Base-by-base conservation (phyloP, 2,888 invertebrate genomes). In the Dione juno region DNA sequence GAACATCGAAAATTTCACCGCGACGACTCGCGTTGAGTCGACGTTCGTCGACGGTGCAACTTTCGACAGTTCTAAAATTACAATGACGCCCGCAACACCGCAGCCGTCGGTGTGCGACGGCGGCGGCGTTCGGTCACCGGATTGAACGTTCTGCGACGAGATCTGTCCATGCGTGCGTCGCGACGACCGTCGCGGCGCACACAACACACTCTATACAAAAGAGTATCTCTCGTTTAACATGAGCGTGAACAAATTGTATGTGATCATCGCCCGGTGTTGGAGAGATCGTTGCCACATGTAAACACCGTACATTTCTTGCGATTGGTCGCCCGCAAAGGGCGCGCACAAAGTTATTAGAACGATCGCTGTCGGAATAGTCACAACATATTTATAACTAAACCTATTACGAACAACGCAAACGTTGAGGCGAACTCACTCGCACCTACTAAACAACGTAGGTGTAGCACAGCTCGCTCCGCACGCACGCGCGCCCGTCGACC, bases 191-290 rank as follows among this genome's bases (percentile, higher is more conserved):
- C 28, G 54, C n/a, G 8, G 6, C 54, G 10, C 19, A 35, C 54
- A n/a, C 28, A 54, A 21, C 41, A n/a, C 57, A 37, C 57, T n/a
- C 35, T 57, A 19, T 52, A 52, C 6, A n/a, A 21, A n/a, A 28
- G 37, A 9, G 35, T 37, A 16, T 37, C 5, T 35, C 37, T 57
- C 57, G 57, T 28, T 57, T 57, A 7, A 37, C 57, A 37, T 37
- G 7, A 57, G 58, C 40, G 58, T 21, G 58, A 59, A 41, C 58
- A 41, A 6, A 8, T 19, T 9, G 3, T 19, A 9, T 3, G 9
- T 5, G 21, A 59, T 41, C 58, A 14, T 19, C 40, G 58, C 58
- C 41, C 58, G 58, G 58, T 59, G 58, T 59, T 41, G 16, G 57
- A 59, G 58, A 40, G 58, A 59, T 54, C 54, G 54, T 37, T n/a